phyloP scores from a whole-genome alignment of 2,888 invertebrate species.

The Erebia palarica region DNA sequence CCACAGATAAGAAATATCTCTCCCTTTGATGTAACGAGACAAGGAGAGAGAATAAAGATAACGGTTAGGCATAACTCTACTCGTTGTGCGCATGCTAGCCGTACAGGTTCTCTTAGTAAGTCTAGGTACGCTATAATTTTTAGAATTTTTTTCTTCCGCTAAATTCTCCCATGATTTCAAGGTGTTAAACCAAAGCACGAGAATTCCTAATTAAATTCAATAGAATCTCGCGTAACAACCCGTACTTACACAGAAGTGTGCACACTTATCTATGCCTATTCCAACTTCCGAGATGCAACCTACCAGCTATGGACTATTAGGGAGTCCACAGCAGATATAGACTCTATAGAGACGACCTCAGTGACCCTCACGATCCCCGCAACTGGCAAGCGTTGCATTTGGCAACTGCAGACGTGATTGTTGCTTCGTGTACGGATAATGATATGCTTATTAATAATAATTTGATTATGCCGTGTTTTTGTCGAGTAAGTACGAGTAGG shows the following conservation, averaged over 20 bases:
- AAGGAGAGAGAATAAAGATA: too few relatives aligned
- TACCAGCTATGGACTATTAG: not conserved
- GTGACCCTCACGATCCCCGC: constrained; percentile 37
- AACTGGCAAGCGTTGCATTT: constrained; percentile 35
- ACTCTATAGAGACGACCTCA: constrained; percentile 22
- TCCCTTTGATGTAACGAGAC: too few relatives aligned
- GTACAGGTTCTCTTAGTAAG: too few relatives aligned
- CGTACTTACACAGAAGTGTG: constrained; percentile 9
- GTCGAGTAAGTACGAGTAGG: not conserved
- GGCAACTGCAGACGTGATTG: constrained; percentile 32
- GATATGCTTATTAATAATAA: not conserved
- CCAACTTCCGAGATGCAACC: constrained; percentile 5
- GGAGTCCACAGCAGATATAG: not conserved
- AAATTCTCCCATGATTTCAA: not conserved
- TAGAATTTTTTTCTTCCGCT: too few relatives aligned
- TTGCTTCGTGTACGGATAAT: constrained; percentile 4
- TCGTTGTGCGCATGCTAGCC: too few relatives aligned
- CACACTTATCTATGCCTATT: constrained; percentile 5
- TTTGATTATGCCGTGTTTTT: not conserved
- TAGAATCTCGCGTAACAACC: not conserved
- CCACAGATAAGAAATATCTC: too few relatives aligned
- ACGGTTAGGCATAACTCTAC: too few relatives aligned
- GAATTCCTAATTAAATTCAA: not conserved
- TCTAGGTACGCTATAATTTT: too few relatives aligned
- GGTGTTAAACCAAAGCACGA: not conserved